Percentiles rank a stretch among this genome's conserved stretches.
Evolutionary conservation across 2,888 invertebrate species (phyloP).

Genomic region (Dasysyrphus tricinctus): DNA sequence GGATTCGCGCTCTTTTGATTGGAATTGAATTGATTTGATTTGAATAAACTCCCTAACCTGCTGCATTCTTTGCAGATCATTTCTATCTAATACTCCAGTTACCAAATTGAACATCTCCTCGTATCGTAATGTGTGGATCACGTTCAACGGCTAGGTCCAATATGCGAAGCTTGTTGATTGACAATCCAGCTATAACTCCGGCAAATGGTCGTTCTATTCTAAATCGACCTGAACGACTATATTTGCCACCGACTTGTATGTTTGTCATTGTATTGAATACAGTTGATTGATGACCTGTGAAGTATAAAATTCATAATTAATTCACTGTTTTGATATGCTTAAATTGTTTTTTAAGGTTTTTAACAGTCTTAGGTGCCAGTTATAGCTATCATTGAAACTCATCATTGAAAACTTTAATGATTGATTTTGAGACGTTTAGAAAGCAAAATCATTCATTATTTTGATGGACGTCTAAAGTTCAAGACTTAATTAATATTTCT

Average conservation of each 20-base stretch:
- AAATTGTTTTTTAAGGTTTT: too few relatives aligned
- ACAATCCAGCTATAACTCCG: constrained; percentile 95
- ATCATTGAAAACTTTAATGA: too few relatives aligned
- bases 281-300: constrained; percentile 90
- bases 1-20: constrained; percentile 70
- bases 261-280: constrained; percentile 96
- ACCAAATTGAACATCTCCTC: constrained; percentile 93
- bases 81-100: constrained; percentile 89
- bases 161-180: constrained; percentile 92
- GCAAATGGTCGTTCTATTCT: constrained; percentile 91
- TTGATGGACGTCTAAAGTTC: too few relatives aligned
- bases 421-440: too few relatives aligned
- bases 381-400: too few relatives aligned
- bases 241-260: constrained; percentile 93
- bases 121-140: constrained; percentile 89
- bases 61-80: constrained; percentile 93
- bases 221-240: constrained; percentile 85
- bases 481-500: too few relatives aligned
- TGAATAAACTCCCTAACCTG: constrained; percentile 87
- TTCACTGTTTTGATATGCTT: not conserved
- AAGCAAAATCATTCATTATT: too few relatives aligned
- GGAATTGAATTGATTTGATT: constrained; percentile 81
- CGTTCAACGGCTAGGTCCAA: constrained; percentile 94
- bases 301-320: not conserved
- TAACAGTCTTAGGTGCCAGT: too few relatives aligned